phyloP scores from a whole-genome alignment of 2,888 invertebrate genomes.

The Dolichopus griseipennis region DNA sequence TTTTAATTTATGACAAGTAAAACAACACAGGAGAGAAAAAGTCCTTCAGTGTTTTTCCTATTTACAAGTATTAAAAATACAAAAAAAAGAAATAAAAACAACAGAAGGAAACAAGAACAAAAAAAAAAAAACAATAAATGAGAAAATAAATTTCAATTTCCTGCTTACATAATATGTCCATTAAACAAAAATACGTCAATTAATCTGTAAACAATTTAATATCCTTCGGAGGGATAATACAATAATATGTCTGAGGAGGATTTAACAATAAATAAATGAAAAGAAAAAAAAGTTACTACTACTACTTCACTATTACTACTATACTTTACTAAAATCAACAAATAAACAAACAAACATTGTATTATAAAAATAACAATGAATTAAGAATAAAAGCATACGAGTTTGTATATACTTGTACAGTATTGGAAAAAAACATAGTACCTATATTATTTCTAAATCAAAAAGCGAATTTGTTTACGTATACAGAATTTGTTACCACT shows the following conservation, averaged over 20 bases:
- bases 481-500: too few species aligned
- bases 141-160: conserved; percentile 21
- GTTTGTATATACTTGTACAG: too few species aligned
- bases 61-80: not conserved
- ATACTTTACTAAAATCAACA: not conserved
- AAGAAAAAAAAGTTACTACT: not conserved
- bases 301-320: not conserved
- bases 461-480: too few species aligned
- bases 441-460: too few species aligned
- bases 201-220: conserved; percentile 22
- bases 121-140: not conserved
- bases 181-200: conserved; percentile 23
- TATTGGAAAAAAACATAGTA: too few species aligned
- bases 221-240: conserved; percentile 12
- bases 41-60: not conserved
- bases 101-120: not conserved
- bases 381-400: too few species aligned
- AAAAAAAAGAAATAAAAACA: not conserved
- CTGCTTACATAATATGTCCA: conserved; percentile 21
- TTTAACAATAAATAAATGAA: not conserved
- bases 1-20: not conserved
- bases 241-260: not conserved
- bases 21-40: not conserved
- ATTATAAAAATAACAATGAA: too few species aligned
- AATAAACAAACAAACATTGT: not conserved